phyloP scores from a whole-genome alignment of 2,888 invertebrate genomes.

The Aspidiotus destructor region DNA sequence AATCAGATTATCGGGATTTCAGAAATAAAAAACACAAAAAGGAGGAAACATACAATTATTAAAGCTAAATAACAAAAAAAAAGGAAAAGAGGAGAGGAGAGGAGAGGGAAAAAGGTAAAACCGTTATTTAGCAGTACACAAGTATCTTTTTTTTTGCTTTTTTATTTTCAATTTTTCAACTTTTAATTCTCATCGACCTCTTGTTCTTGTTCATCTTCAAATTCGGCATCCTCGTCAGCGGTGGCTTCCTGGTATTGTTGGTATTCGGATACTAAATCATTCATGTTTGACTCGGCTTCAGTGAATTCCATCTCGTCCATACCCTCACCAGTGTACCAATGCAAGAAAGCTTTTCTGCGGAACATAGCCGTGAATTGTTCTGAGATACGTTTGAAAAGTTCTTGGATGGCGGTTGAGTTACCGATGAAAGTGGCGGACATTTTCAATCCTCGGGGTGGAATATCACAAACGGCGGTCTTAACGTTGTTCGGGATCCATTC shows the following conservation, averaged over 20 bases:
- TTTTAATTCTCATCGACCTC: conserved; percentile 40
- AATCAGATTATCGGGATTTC: too few relatives aligned
- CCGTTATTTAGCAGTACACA: too few relatives aligned
- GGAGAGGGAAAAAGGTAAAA: too few relatives aligned
- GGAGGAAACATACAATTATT: too few relatives aligned
- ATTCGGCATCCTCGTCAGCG: conserved; percentile 50
- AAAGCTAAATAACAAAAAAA: too few relatives aligned
- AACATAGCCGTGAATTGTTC: conserved; percentile 87
- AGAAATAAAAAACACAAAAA: too few relatives aligned
- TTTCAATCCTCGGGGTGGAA: conserved; percentile 69
- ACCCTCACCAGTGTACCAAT: conserved; percentile 95
- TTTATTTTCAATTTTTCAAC: too few relatives aligned
- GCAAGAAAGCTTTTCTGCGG: conserved; percentile 86
- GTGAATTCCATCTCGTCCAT: conserved; percentile 65
- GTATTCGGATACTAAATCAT: conserved; percentile 62
- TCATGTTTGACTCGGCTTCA: conserved; percentile 66
- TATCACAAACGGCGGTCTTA: conserved; percentile 71
- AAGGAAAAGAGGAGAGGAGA: too few relatives aligned
- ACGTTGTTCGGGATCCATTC: conserved; percentile 84
- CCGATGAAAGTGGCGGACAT: conserved; percentile 88
- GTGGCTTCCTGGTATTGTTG: conserved; percentile 60
- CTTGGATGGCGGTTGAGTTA: conserved; percentile 76
- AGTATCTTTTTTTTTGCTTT: too few relatives aligned
- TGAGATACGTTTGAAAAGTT: conserved; percentile 71
- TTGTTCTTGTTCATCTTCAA: conserved; percentile 48